phyloP scores from a whole-genome alignment of 1,140 invertebrate species.

The Matsumurasca onukii region DNA sequence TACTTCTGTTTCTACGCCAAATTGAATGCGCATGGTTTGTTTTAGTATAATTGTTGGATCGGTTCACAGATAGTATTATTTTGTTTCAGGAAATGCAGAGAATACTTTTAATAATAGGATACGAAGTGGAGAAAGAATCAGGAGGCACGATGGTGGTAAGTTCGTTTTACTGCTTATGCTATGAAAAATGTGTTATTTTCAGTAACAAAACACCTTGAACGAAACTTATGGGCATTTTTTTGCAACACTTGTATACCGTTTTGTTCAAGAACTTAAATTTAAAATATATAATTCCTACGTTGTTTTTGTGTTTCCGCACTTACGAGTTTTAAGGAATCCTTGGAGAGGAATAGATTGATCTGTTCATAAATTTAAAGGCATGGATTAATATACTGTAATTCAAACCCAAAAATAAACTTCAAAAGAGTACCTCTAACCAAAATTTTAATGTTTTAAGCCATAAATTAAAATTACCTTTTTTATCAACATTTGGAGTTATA shows the following conservation, averaged over 20 bases:
- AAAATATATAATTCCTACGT: neutral
- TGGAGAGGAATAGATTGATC: no score
- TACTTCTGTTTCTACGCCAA: no score
- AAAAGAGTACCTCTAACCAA: no score
- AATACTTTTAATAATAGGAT: neutral
- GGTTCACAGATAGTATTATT: no score
- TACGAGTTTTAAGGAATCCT: neutral
- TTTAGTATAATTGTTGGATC: no score
- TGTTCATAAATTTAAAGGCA: no score
- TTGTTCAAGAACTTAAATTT: neutral
- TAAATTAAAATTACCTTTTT: no score
- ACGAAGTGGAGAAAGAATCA: slow-evolving; percentile 8
- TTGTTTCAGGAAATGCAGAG: slow-evolving; percentile 12
- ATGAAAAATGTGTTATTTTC: neutral
- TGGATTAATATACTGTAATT: no score
- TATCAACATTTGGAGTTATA: no score
- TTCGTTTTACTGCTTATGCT: neutral
- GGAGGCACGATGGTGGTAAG: slow-evolving; percentile 10
- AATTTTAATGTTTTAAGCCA: no score
- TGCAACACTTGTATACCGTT: neutral
- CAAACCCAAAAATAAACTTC: no score
- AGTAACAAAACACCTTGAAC: neutral
- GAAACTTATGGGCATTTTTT: neutral
- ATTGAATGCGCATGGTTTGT: no score
- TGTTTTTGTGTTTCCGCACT: neutral